phyloP scores from a whole-genome alignment of 2,797 vertebrate genomes.

The Hafferia zeledoni region DNA sequence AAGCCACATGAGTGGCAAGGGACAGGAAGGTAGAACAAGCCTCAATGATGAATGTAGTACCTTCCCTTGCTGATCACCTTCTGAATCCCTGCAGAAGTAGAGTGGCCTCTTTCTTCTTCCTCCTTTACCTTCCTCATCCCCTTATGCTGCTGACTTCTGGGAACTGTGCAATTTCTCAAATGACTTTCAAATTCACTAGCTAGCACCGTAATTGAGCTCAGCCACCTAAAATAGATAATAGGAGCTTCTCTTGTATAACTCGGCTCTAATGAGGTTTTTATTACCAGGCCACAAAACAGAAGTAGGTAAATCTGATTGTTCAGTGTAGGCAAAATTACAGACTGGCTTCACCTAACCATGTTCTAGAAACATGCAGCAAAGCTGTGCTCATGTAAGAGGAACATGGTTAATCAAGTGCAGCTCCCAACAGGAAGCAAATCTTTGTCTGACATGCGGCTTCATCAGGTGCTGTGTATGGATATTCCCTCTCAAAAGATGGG shows the following conservation, averaged over 20 bases:
- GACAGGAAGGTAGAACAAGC: neutral
- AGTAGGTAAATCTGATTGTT: neutral
- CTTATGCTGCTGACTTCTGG: neutral
- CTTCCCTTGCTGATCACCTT: neutral
- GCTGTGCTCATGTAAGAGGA: neutral
- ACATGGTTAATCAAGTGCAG: neutral
- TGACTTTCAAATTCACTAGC: neutral
- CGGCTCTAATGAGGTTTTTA: neutral
- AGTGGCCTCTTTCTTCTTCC: neutral
- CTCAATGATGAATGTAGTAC: neutral
- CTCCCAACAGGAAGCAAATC: neutral
- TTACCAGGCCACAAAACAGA: neutral
- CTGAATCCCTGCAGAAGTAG: neutral
- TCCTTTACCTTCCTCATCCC: neutral
- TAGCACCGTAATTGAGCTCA: neutral
- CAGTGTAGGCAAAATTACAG: neutral
- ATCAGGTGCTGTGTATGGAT: neutral
- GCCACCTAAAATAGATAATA: neutral
- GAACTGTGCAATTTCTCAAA: neutral
- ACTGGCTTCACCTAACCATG: neutral
- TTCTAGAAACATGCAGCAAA: neutral
- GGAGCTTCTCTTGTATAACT: neutral
- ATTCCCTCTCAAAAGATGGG: neutral
- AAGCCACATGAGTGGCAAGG: neutral
- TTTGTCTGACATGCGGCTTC: neutral